Percentiles rank a stretch among this genome's conserved stretches.
phyloP scores from a whole-genome alignment of 2,113 vertebrate genomes.

The Tragelaphus imberbis region DNA sequence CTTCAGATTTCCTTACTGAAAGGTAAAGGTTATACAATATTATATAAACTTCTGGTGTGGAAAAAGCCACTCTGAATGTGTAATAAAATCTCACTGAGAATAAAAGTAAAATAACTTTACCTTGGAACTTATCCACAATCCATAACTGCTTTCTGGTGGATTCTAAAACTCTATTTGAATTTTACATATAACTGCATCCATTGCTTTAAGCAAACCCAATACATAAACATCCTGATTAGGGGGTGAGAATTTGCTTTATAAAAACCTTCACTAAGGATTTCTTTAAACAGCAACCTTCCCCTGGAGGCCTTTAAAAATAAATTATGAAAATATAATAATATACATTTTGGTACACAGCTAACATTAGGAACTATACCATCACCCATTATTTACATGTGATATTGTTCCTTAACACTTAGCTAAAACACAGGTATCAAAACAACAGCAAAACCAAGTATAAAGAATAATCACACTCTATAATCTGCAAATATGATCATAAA shows the following conservation, averaged over 20 bases:
- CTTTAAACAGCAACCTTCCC: not conserved
- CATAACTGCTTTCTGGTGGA: not conserved
- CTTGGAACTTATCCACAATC: not conserved
- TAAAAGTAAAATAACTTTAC: constrained; percentile 52
- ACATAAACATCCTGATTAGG: not conserved
- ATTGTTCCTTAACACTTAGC: not conserved
- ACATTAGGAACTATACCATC: not conserved
- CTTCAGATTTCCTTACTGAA: not conserved
- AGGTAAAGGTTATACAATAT: too few species aligned
- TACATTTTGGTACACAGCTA: not conserved
- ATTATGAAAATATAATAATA: not conserved
- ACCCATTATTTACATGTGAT: not conserved
- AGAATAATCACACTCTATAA: not conserved
- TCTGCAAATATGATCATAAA: not conserved
- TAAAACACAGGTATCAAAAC: not conserved
- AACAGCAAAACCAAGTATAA: not conserved
- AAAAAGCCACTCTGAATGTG: not conserved
- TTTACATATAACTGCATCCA: not conserved
- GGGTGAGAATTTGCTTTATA: not conserved
- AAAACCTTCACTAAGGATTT: not conserved
- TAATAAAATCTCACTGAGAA: constrained; percentile 58
- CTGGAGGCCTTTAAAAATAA: not conserved
- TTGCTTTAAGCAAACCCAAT: constrained; percentile 14
- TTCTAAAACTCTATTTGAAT: not conserved
- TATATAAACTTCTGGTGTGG: not conserved